Base-by-base conservation (phyloP, 2,797 vertebrate genomes). In the Sciurus vulgaris region DNA sequence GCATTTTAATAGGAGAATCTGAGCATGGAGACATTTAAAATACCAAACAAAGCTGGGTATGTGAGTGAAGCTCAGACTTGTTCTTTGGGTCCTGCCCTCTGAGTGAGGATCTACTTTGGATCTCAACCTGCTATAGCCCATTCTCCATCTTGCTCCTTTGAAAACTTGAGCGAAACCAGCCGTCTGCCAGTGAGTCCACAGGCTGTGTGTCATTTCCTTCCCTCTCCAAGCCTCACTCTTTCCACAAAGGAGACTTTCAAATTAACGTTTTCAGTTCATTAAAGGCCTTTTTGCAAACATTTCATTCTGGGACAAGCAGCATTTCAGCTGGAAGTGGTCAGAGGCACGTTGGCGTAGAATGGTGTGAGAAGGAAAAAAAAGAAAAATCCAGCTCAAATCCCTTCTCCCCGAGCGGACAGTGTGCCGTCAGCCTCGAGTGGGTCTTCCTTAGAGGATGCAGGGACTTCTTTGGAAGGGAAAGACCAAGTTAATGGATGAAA, bases 141-240 rank as follows among this genome's bases (percentile, higher is more conserved):
- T 7, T 83, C 87, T 95, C 38, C 0, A 0, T 92, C 96, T 97
- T 94, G 90, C 2, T 33, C 86, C 73, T 96, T 90, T 72, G 47
- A 88, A 91, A 72, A 78, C 67, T 89, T 89, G 97, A 97, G 86
- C 89, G 96, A 98, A 97, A 96, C 88, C 96, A 98, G 96, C 67
- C 83, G 86, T 78, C 95, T 0, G 69, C 96, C 2, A 96, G 98
- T 97, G 1, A 96, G 98, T 97, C 97, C 97, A 90, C 96, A 96
- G 96, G 69, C 76, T 90, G 93, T 97, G 94, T 98, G 98, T 98
- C 98, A 98, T 98, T 98, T 98, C 98, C 98, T 98, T 98, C 96
- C 96, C 97, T 96, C 96, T 8, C 5, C 69, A 85, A 97, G 92
- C 84, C 97, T 98, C 98, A 97, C 95, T 98, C 98, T 98, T 98